A percentile compares a stretch with the other conserved stretches of the same genome.
These are phyloP conservation scores for Pollenia griseotomentosa DNA, from an alignment of 2,888 invertebrate genomes.

Conservation along the genomic window DNA sequence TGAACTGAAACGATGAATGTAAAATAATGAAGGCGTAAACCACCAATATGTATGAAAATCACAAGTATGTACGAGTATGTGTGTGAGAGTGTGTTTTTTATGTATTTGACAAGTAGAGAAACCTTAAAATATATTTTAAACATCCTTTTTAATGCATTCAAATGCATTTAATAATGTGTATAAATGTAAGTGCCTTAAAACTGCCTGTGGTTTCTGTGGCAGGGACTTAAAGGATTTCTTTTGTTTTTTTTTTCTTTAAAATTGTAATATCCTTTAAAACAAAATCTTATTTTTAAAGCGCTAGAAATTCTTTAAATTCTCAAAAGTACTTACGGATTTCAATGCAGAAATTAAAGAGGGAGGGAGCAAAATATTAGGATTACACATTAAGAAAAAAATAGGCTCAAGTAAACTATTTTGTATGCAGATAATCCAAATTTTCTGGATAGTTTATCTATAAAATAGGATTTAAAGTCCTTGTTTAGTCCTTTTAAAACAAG, in stretches of 20 bases:
- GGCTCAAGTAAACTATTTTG: too few species aligned
- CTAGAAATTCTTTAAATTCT: conserved; percentile 54
- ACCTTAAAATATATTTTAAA: conserved; percentile 26
- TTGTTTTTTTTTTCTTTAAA: background rate
- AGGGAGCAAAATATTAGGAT: background rate
- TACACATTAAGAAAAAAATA: conserved; percentile 17
- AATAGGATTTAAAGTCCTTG: too few species aligned
- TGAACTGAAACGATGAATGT: conserved; percentile 37
- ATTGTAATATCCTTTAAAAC: conserved; percentile 42
- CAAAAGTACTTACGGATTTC: conserved; percentile 49
- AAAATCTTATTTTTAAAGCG: conserved; percentile 55
- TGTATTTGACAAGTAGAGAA: conserved; percentile 44
- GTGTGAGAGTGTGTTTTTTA: background rate
- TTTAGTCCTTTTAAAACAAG: too few species aligned
- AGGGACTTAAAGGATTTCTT: conserved; percentile 47
- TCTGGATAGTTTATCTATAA: too few species aligned
- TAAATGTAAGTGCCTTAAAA: background rate
- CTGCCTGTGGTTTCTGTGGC: conserved; percentile 62
- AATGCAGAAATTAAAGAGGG: background rate
- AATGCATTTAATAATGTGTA: conserved; percentile 37
- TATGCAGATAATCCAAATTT: too few species aligned
- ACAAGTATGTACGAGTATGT: background rate
- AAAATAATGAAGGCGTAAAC: conserved; percentile 67
- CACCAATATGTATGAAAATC: conserved; percentile 57
- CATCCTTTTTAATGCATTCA: conserved; percentile 51